These are phyloP conservation scores for Tenualosa thibaudeaui DNA, from an alignment of 2,797 vertebrate species.

Conservation along the genomic window DNA sequence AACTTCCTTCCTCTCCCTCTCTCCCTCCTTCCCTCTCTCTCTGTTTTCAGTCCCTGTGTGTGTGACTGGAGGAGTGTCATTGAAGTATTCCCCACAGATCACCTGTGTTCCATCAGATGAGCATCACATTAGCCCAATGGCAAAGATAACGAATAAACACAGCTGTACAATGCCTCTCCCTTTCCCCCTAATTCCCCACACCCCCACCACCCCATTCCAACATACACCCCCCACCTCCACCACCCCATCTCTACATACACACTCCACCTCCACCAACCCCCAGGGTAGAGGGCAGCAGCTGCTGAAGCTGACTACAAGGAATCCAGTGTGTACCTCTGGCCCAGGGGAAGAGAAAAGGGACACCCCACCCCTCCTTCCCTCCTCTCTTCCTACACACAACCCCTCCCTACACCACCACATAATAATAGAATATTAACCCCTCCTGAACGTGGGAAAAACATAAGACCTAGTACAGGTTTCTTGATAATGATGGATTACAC, in stretches of 20 bases:
- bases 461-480: too few relatives aligned
- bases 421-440: neutral
- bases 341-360: neutral
- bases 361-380: neutral
- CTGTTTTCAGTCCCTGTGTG: constrained; percentile 34
- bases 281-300: neutral
- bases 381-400: neutral
- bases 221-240: neutral
- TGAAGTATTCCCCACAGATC: constrained; percentile 44
- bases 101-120: constrained; percentile 55
- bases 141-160: constrained; percentile 62
- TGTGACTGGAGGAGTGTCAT: constrained; percentile 49
- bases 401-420: neutral
- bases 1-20: neutral
- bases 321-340: neutral
- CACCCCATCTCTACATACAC: neutral
- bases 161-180: constrained; percentile 56
- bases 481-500: too few relatives aligned
- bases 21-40: constrained; percentile 26
- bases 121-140: constrained; percentile 59
- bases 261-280: too few relatives aligned
- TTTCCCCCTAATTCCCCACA: constrained; percentile 2
- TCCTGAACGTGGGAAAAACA: neutral
- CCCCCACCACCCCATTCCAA: neutral
- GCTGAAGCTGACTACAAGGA: neutral